These are phyloP conservation scores for Sisyra nigra DNA, from an alignment of 2,888 invertebrate species.

Conservation along the genomic window DNA sequence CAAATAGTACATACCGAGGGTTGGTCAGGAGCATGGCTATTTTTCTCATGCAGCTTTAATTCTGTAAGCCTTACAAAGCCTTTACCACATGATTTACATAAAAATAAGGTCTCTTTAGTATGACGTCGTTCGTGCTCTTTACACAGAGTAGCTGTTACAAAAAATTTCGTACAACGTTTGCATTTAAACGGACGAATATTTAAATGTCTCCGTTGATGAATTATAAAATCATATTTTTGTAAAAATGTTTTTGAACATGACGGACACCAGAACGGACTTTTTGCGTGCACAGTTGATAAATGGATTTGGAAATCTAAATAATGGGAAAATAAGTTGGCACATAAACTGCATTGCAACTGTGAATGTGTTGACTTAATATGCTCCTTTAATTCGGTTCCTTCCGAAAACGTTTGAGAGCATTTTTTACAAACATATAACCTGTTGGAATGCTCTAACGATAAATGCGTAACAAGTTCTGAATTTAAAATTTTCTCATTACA, in stretches of 20 bases:
- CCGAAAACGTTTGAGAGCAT: slow-evolving; percentile 1
- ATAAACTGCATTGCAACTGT: slow-evolving; percentile 3
- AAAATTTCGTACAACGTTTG: slow-evolving; percentile 13
- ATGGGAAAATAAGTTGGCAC: background rate
- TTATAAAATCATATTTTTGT: slow-evolving; percentile 14
- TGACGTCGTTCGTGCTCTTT: slow-evolving; percentile 12
- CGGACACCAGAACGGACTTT: slow-evolving; percentile 13
- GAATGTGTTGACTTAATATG: background rate
- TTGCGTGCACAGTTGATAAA: slow-evolving; percentile 4
- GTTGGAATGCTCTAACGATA: slow-evolving; percentile 1
- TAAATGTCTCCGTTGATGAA: slow-evolving; percentile 14
- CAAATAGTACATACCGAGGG: slow-evolving; percentile 17
- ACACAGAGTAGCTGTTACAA: slow-evolving; percentile 12
- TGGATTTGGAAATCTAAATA: slow-evolving; percentile 6
- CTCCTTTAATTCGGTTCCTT: background rate
- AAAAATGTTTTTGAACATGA: slow-evolving; percentile 15
- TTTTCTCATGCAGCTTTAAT: slow-evolving; percentile 17
- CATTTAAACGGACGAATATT: slow-evolving; percentile 15
- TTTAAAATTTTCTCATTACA: background rate
- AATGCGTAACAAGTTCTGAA: slow-evolving; percentile 1
- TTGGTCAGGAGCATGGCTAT: slow-evolving; percentile 13
- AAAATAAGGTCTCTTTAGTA: slow-evolving; percentile 11
- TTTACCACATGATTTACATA: slow-evolving; percentile 16
- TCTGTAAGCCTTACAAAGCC: slow-evolving; percentile 15
- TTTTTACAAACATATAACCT: slow-evolving; percentile 1